These are phyloP conservation scores for Tringa solitaria DNA, from an alignment of 2,113 vertebrate species.

Conservation along the genomic window DNA sequence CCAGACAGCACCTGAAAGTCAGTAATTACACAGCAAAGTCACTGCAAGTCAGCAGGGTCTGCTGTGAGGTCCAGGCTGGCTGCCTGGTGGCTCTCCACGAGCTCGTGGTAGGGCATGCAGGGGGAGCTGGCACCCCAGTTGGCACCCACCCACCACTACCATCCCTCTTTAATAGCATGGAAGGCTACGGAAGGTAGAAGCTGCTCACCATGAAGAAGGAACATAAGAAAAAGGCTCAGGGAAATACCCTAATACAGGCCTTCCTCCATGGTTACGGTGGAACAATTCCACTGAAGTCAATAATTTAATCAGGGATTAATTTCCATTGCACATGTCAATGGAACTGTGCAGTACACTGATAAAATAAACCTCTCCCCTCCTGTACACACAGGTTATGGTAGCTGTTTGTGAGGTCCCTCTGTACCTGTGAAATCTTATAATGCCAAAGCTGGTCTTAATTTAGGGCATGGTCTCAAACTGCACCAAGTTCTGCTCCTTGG, in stretches of 20 bases:
- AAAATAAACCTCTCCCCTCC: neutral
- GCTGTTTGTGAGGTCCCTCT: neutral
- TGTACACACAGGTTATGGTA: neutral
- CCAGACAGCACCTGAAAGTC: neutral
- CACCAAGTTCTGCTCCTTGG: neutral
- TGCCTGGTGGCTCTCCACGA: neutral
- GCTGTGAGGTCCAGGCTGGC: neutral
- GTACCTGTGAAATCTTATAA: neutral
- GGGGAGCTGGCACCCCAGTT: neutral
- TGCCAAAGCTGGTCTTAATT: neutral
- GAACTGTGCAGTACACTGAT: neutral
- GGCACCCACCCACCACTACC: neutral
- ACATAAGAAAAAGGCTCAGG: neutral
- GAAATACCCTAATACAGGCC: neutral
- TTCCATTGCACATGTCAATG: neutral
- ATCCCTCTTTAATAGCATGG: neutral
- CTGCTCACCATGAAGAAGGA: neutral
- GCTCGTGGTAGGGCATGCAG: rapidly evolving
- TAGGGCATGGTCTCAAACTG: neutral
- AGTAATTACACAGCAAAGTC: neutral
- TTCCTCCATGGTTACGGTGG: neutral
- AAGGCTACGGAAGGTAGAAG: neutral
- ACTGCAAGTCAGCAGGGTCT: neutral
- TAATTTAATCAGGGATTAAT: slow-evolving; percentile 1
- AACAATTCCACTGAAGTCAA: neutral